phyloP scores from a whole-genome alignment of 2,888 invertebrate genomes.

The Lithophane leautieri region DNA sequence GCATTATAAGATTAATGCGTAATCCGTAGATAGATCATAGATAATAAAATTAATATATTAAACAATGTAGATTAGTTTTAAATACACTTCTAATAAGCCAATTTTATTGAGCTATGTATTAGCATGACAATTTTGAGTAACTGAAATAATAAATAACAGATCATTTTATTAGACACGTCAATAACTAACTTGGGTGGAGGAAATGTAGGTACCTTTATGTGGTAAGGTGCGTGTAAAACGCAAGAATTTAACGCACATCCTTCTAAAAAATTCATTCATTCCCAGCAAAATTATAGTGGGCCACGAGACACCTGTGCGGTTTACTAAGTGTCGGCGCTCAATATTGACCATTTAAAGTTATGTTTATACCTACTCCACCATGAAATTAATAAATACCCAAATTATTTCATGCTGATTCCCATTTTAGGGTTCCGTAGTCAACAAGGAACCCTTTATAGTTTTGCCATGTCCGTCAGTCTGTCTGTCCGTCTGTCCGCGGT shows the following conservation, averaged over 20 bases:
- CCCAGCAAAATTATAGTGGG: constrained; percentile 73
- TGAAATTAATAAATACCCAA: constrained; percentile 58
- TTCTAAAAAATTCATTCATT: constrained; percentile 74
- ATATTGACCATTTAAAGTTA: constrained; percentile 62
- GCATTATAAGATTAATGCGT: constrained; percentile 37
- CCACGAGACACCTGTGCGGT: constrained; percentile 72
- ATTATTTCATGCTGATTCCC: constrained; percentile 18
- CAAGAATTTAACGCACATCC: constrained; percentile 69
- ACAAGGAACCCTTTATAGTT: too few relatives aligned
- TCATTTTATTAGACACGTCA: constrained; percentile 23
- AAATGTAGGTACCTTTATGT: constrained; percentile 52
- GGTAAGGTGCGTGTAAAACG: constrained; percentile 66
- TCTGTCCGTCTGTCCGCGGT: too few relatives aligned
- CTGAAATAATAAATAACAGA: constrained; percentile 28
- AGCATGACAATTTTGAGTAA: constrained; percentile 30
- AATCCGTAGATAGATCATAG: constrained; percentile 40
- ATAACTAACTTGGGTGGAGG: constrained; percentile 48
- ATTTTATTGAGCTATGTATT: constrained; percentile 37
- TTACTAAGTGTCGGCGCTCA: constrained; percentile 67
- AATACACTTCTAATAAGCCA: constrained; percentile 23
- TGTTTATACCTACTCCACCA: constrained; percentile 47
- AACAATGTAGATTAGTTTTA: constrained; percentile 42
- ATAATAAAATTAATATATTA: constrained; percentile 8
- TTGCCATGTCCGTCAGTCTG: too few relatives aligned
- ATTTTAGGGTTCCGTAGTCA: too few relatives aligned